Conservation (phyloP, 2,113 vertebrate genomes). For the Caloenas nicobarica region DNA sequence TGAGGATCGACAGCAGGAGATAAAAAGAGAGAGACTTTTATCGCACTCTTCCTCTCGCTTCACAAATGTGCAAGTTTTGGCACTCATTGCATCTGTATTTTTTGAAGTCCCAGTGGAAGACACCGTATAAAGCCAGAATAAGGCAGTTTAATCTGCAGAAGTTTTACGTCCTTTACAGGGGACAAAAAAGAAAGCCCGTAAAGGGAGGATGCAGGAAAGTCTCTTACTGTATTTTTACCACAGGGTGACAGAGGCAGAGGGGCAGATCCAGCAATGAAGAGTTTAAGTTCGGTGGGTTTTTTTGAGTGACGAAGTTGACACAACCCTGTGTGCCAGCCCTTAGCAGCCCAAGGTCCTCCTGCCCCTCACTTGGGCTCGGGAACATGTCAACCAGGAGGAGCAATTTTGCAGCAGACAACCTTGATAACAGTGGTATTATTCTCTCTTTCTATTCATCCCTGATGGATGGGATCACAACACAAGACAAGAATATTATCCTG, state of each 20-base stretch:
- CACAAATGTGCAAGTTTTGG: neutral
- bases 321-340: neutral
- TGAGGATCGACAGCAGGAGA: neutral
- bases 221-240: neutral
- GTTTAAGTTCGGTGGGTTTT: neutral
- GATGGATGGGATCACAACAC: constrained; percentile 23
- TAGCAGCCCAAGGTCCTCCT: neutral
- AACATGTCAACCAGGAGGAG: neutral
- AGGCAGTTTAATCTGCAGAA: neutral
- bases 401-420: constrained; percentile 16
- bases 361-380: neutral
- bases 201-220: neutral
- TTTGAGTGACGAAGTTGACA: neutral
- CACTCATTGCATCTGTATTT: neutral
- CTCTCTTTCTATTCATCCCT: constrained; percentile 13
- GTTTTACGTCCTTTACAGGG: neutral
- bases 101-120: neutral
- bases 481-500: constrained; percentile 34
- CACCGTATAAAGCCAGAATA: neutral
- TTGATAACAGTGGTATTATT: neutral
- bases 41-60: neutral
- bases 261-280: neutral
- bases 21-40: neutral
- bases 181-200: neutral
- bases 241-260: neutral